phyloP scores from a whole-genome alignment of 1,140 invertebrate genomes.

The Euura lappo region DNA sequence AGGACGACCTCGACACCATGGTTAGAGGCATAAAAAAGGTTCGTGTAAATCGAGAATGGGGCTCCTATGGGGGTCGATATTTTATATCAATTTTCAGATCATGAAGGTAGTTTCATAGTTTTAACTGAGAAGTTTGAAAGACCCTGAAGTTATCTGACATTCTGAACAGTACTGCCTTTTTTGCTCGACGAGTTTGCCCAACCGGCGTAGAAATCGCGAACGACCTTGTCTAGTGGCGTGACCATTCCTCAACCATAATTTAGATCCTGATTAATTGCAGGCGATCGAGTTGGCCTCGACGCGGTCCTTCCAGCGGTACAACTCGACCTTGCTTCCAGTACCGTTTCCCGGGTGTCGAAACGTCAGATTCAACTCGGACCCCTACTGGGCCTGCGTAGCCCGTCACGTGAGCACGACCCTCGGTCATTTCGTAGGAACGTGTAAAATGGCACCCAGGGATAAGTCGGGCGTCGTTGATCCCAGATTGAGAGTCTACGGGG shows the following conservation, averaged over 20 bases:
- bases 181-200: too few relatives aligned
- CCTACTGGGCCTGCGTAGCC: slow-evolving; percentile 78
- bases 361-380: slow-evolving; percentile 65
- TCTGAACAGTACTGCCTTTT: too few relatives aligned
- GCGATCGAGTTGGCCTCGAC: slow-evolving; percentile 68
- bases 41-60: slow-evolving; percentile 27
- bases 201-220: not conserved
- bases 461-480: slow-evolving; percentile 58
- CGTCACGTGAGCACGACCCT: slow-evolving; percentile 73
- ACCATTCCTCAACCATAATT: not conserved
- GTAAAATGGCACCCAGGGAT: slow-evolving; percentile 61
- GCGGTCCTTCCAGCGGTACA: slow-evolving; percentile 66
- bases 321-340: slow-evolving; percentile 66
- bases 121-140: too few relatives aligned
- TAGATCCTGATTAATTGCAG: slow-evolving; percentile 39
- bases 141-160: too few relatives aligned
- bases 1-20: slow-evolving; percentile 70
- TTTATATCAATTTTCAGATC: too few relatives aligned
- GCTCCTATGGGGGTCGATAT: too few relatives aligned
- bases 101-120: too few relatives aligned
- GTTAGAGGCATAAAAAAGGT: slow-evolving; percentile 77
- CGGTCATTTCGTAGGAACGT: slow-evolving; percentile 76
- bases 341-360: slow-evolving; percentile 73
- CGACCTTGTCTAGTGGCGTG: not conserved
- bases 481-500: slow-evolving; percentile 51